Conservation (phyloP, 2,113 vertebrate species). For the Dromiciops gliroides region DNA sequence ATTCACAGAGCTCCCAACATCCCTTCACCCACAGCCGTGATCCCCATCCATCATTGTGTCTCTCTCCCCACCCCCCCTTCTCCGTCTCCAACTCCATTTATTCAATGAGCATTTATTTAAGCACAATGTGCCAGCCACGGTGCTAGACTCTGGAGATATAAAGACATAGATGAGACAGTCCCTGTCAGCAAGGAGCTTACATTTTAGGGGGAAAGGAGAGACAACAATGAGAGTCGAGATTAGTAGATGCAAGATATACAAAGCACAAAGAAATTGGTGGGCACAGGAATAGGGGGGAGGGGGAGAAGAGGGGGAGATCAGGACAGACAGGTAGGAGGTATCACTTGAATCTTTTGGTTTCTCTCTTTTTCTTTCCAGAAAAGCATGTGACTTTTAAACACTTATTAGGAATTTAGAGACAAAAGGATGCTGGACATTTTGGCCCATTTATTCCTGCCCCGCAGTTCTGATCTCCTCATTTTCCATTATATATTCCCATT, state of each 20-base stretch:
- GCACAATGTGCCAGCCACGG: not conserved
- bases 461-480: not conserved
- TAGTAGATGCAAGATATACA: not conserved
- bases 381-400: not conserved
- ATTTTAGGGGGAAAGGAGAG: not conserved
- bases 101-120: not conserved
- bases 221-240: not conserved
- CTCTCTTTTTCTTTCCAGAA: not conserved
- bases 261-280: not conserved
- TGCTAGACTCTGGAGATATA: not conserved
- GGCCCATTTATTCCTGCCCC: not conserved
- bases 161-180: not conserved
- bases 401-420: not conserved
- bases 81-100: not conserved
- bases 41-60: not conserved
- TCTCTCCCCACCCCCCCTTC: too few relatives aligned
- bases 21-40: constrained; percentile 38
- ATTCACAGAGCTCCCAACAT: constrained; percentile 46
- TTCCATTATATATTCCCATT: not conserved
- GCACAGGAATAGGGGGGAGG: not conserved
- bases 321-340: not conserved
- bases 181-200: not conserved
- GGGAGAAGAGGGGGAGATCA: too few relatives aligned
- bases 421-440: not conserved
- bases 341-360: not conserved